Evolutionary conservation across 2,888 invertebrate genomes (phyloP).

Genomic region (Cerastis rubricosa): DNA sequence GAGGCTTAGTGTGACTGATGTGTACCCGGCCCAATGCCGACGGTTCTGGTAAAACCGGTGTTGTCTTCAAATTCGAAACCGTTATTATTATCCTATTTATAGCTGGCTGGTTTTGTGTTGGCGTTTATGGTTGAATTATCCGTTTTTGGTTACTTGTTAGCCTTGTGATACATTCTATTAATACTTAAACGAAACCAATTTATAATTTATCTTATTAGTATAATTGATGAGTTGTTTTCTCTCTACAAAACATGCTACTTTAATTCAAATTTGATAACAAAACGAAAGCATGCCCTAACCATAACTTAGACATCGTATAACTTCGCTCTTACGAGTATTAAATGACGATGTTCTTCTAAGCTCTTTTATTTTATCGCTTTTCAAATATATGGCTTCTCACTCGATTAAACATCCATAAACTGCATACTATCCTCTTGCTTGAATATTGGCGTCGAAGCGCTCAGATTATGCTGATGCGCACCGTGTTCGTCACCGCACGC

Average conservation of each 20-base stretch:
- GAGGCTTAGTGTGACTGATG: slow-evolving; percentile 74
- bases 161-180: slow-evolving; percentile 12
- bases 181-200: not conserved
- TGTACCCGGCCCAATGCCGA: slow-evolving; percentile 55
- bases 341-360: slow-evolving; percentile 38
- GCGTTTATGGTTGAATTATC: slow-evolving; percentile 5
- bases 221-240: not conserved
- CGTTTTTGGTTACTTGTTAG: slow-evolving; percentile 6
- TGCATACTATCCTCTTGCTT: slow-evolving; percentile 38
- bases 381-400: slow-evolving; percentile 38
- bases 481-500: slow-evolving; percentile 74
- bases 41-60: slow-evolving; percentile 44
- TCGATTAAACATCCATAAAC: slow-evolving; percentile 45
- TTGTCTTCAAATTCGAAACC: slow-evolving; percentile 50
- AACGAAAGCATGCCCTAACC: not conserved
- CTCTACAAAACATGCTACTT: not conserved
- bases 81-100: slow-evolving; percentile 41
- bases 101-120: slow-evolving; percentile 10
- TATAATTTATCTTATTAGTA: not conserved
- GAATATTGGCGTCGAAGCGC: slow-evolving; percentile 48
- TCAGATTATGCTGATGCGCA: slow-evolving; percentile 57
- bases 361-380: slow-evolving; percentile 38
- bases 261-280: not conserved
- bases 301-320: slow-evolving; percentile 16
- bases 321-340: slow-evolving; percentile 47